Conservation (phyloP, 1,140 invertebrate species). For the Drosophila aff. region DNA sequence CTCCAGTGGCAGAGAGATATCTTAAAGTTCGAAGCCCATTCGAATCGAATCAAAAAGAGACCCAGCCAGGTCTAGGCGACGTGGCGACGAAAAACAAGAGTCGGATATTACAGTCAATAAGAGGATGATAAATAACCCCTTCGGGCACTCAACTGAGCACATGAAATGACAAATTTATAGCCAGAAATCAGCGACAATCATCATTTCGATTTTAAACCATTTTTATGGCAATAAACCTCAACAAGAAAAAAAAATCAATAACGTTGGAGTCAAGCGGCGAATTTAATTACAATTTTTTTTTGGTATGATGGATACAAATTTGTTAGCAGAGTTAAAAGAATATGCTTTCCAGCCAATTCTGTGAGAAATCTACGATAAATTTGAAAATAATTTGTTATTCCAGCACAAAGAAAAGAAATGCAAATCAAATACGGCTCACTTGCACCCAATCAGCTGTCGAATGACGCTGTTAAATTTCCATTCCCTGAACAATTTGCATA, state of each 20-base stretch:
- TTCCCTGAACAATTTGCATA: slow-evolving; percentile 64
- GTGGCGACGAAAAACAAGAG: slow-evolving; percentile 56
- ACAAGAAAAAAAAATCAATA: not conserved
- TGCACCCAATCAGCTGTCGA: slow-evolving; percentile 28
- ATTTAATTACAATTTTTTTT: slow-evolving; percentile 9
- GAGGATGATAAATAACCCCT: slow-evolving; percentile 34
- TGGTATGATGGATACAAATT: not conserved
- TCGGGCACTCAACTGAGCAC: slow-evolving; percentile 30
- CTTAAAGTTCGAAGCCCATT: slow-evolving; percentile 7
- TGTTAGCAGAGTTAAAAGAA: not conserved
- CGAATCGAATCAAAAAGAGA: slow-evolving; percentile 6
- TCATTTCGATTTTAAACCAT: slow-evolving; percentile 35
- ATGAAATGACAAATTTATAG: slow-evolving; percentile 46
- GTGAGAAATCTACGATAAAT: not conserved
- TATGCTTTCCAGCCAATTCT: not conserved
- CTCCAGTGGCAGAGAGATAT: slow-evolving; percentile 47
- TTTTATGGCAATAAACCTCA: slow-evolving; percentile 35
- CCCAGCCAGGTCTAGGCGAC: slow-evolving; percentile 67
- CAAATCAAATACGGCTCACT: not conserved
- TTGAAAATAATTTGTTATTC: not conserved
- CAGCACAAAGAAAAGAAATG: not conserved
- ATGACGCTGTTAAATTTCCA: slow-evolving; percentile 49
- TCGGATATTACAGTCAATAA: slow-evolving; percentile 30
- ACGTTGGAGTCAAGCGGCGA: slow-evolving; percentile 3
- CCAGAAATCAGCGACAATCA: slow-evolving; percentile 48